Percentiles rank a stretch among this genome's conserved stretches.
phyloP scores from a whole-genome alignment of 2,888 invertebrate genomes.

The Pammene fasciana region DNA sequence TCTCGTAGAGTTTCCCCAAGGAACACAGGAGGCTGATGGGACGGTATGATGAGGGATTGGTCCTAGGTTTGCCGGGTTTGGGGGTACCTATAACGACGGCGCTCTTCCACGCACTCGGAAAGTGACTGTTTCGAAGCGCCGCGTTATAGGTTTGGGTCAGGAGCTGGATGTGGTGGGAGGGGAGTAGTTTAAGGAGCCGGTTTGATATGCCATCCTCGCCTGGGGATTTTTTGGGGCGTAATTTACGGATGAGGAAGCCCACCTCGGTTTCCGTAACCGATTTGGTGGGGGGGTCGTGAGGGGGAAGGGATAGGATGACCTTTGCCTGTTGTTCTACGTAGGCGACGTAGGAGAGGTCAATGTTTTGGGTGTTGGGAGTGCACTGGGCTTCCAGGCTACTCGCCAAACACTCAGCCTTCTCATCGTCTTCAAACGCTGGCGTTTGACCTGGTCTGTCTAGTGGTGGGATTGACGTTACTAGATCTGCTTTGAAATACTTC shows the following conservation, averaged over 20 bases:
- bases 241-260: no score
- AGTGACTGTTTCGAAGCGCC: no score
- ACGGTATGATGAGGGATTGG: not conserved
- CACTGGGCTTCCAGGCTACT: not conserved
- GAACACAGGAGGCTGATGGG: constrained; percentile 7
- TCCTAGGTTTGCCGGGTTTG: not conserved
- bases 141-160: no score
- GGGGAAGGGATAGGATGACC: not conserved
- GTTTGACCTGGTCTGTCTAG: not conserved
- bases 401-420: not conserved
- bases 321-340: not conserved
- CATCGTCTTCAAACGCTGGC: constrained; percentile 15
- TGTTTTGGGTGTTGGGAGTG: not conserved
- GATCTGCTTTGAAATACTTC: constrained; percentile 11
- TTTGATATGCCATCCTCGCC: not conserved
- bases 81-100: constrained; percentile 10
- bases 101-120: no score
- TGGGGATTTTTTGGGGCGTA: not conserved
- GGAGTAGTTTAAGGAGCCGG: not conserved
- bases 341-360: not conserved
- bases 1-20: constrained; percentile 16
- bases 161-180: not conserved
- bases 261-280: no score
- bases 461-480: not conserved
- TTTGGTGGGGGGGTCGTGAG: not conserved